Evolutionary conservation across 2,113 vertebrate genomes (phyloP), one percentile per base, ranked within the genome.

Genomic region (Heloderma charlesbogerti): DNA sequence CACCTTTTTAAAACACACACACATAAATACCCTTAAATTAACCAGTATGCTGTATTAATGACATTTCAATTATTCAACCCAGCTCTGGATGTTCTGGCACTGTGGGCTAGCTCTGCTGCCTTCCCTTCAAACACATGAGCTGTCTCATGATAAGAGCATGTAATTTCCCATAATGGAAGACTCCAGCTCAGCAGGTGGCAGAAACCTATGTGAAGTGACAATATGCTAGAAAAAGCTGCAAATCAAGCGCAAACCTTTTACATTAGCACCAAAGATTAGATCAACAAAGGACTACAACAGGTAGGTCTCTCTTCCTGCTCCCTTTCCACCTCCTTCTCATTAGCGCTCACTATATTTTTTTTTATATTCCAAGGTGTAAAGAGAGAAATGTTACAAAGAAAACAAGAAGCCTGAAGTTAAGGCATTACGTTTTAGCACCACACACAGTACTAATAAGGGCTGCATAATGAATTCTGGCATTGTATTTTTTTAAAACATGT

Each of bases 201-300:
- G 25, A 89, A 71, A 66, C 12, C 1, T 0, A 43, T 0, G 0
- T 27, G 86, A 1, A 1, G 85, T 8, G 72, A 79, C 86, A 77
- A 34, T 66, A 66, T 69, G 66, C 6, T 82, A 92, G 51, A 10
- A 0, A 20, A 84, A 91, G 63, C 88, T 91, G 91, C 84, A 90
- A 93, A 94, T 91, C 37, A 51, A 88, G 91, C 57, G 67, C 82
- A 92, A 92, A 87, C 72, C 92, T 95, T 94, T 95, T 69, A n/a
- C 95, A 96, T 95, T 95, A 94, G 94, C 93, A 86, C 79, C 81
- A 86, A 90, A 92, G 90, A 95, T 94, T 94, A 95, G 91, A 95
- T 94, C 93, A 94, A 92, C 22, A 0, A 86, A 82, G 89, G 82
- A 92, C 94, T 95, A 92, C 91, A 95, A 91, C 93, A 95, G 95